Base-by-base conservation (phyloP, 2,888 invertebrate genomes). In the Diarsia rubi region DNA sequence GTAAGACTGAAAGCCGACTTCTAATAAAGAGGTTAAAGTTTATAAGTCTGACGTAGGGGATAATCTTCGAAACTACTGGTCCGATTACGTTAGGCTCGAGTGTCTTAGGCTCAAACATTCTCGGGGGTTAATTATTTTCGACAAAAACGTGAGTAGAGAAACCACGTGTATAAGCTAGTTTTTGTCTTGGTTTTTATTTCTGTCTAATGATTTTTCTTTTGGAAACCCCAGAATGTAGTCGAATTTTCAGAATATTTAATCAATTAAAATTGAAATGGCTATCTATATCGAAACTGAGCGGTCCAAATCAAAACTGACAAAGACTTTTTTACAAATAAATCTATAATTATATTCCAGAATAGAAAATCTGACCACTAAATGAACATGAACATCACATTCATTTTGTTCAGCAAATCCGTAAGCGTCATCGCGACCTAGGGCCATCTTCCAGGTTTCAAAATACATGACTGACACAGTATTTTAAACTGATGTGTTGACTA, bases 211-310 rank as follows among this genome's bases (percentile, higher is more conserved):
- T 6, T 71, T 70, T 37, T 2, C 21, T 49, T 21, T 65, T 45
- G 52, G 14, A 78, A 59, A 47, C 12, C 4, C 14, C 14, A 14
- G 9, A n/a, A 27, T 19, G 12, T 19, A n/a, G 19, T 12, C 19
- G 42, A n/a, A 52, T n/a, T 11, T 11, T 3, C 9, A 12, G 0
- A n/a, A 79, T 75, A 57, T 57, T 57, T 47, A 37, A 57, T 54
- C n/a, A 37, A 27, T 57, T 37, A 45, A 37, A 78, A 79, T 47
- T 54, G 79, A 45, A 74, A 68, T 66, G 5, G 3, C 12, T 19
- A 44, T 64, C 11, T 31, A 42, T 49, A 44, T 37, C 31, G 3
- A 66, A 54, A n/a, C n/a, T 37, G 21, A 45, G 9, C 11, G 9
- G 21, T 14, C 2, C 21, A 2, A 37, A 37, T 5, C 0, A 57